Evolutionary conservation across 2,113 vertebrate genomes (phyloP), one percentile per base, ranked within the genome.

Genomic region (Cavia porcellus): DNA sequence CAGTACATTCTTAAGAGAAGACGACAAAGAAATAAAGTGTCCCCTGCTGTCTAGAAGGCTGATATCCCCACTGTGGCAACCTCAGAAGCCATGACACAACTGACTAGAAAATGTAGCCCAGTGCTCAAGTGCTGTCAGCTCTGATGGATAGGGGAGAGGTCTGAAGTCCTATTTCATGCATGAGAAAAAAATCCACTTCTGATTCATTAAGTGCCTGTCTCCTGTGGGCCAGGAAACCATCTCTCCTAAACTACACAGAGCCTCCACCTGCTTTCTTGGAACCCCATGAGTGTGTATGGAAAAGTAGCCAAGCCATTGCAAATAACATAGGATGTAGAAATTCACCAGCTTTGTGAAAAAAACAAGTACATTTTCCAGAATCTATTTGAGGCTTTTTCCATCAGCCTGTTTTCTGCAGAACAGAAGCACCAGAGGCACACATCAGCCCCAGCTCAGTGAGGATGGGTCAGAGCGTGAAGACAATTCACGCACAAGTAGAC

Each of bases 181-280:
- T 94, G 92, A 87, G 86, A 91, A 97, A 66, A 61, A 66, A 38
- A 5, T 52, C 52, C 24, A 8, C 82, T 95, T 96, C 94, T 88
- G 90, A 97, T 85, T 87, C 92, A 79, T 96, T 95, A 90, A 95
- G 77, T 50, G 47, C 90, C 64, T 87, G 59, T 94, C 85, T 97
- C 80, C 61, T 57, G 9, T 7, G 92, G 96, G 84, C 95, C 95
- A 81, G 74, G 30, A 84, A 61, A 52, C 80, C 77, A 86, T 74
- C 96, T 94, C 90, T 84, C 52, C 82, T 77, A 28, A 94, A 42
- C 74, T 22, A 13, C 38, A 7, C 7, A n/a, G 89, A 47, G 38
- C 92, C 50, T 92, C 92, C 77, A 61, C 55, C 30, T 28, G n/a
- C 95, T 90, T 50, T 82, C 52, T 86, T n/a, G 7, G 38, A 82